phyloP scores from a whole-genome alignment of 2,797 vertebrate species.

The Hybognathus amarus region DNA sequence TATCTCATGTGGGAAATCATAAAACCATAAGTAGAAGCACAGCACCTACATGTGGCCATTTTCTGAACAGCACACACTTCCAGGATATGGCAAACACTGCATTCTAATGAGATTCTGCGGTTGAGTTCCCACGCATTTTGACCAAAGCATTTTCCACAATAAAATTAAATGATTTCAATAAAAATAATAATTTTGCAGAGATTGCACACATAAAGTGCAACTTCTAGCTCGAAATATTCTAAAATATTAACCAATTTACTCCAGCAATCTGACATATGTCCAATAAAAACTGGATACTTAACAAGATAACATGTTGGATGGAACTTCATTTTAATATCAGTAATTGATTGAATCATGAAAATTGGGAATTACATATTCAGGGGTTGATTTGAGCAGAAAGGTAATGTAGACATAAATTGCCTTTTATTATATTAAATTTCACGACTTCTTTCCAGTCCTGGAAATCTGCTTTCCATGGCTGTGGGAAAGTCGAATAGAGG shows the following conservation, averaged over 20 bases:
- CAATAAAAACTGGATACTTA: neutral
- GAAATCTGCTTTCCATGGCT: neutral
- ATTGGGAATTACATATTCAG: neutral
- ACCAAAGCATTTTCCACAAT: neutral
- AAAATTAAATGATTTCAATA: neutral
- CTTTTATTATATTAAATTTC: neutral
- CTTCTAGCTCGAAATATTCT: neutral
- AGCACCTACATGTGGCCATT: constrained; percentile 59
- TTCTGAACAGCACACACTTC: constrained; percentile 52
- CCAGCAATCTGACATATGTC: neutral
- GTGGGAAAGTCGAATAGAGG: neutral
- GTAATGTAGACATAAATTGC: neutral
- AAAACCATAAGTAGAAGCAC: constrained; percentile 43
- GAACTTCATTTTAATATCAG: neutral
- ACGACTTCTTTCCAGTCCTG: neutral
- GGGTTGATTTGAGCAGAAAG: neutral
- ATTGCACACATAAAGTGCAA: neutral
- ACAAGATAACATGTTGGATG: neutral
- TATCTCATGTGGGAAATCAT: neutral
- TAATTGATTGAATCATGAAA: neutral
- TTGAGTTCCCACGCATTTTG: constrained; percentile 9
- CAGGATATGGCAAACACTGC: neutral
- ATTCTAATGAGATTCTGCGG: constrained; percentile 6
- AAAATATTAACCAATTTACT: neutral
- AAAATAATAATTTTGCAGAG: neutral